Base-by-base conservation (phyloP, 1,140 invertebrate species). In the Brachionus sp. region DNA sequence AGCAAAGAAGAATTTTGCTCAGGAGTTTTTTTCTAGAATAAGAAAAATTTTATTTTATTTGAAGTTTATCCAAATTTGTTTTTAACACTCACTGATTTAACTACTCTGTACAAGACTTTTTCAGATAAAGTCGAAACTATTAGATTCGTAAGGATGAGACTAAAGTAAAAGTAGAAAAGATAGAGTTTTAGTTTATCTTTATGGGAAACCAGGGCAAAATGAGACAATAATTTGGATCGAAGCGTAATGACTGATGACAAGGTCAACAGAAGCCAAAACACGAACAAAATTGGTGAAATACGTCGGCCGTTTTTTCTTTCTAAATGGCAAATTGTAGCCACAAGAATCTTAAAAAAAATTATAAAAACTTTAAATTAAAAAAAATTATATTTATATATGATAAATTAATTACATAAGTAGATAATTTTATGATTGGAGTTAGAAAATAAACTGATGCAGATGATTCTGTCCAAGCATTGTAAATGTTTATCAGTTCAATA, bases 1-100 rank as follows among this genome's bases (percentile, higher is more conserved):
- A 80, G 33, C 25, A 80, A 19, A 57, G 77, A 80, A 10, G 46
- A 62, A 42, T 80, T 66, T 35, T 37, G 35, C 16, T 66, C 77
- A 23, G 77, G 33, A 12, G 46, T 44, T 10, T 42, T 25, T 44
- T 80, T 80, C 77, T 80, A 29, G 29, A n/a, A n/a, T n/a, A n/a
- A n/a, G n/a, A n/a, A n/a, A n/a, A n/a, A n/a, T n/a, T n/a, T n/a
- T n/a, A n/a, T n/a, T n/a, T n/a, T n/a, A n/a, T n/a, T n/a, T n/a
- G n/a, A n/a, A n/a, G n/a, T n/a, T 37, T 77, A 29, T 29, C 29
- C 19, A 23, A 3, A 46, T 37, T 7, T 29, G 5, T 23, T 5
- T 46, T 77, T 5, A 50, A 39, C 12, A 57, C 19, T 62, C 50
- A 53, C 53, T 12, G 23, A 62, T 50, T 33, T 16, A 4, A 78